Evolutionary conservation across 2,888 invertebrate genomes (phyloP).

Genomic region (Andrena camellia): DNA sequence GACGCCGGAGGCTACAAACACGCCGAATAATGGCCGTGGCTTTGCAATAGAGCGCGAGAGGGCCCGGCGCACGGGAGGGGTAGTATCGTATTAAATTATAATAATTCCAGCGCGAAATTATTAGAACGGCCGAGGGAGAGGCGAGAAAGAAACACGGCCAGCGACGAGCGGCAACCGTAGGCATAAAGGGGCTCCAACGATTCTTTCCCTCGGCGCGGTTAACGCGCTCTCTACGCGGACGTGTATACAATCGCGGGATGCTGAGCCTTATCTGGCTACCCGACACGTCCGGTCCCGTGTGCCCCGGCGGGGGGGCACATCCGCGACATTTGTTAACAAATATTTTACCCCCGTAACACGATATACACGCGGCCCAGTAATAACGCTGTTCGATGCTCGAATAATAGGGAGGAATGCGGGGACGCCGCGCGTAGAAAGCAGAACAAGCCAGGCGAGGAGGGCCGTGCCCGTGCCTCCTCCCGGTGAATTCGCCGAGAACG

Average conservation of each 20-base stretch:
- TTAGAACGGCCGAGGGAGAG: conserved; percentile 58
- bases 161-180: conserved; percentile 17
- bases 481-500: background rate
- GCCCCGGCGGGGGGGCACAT: conserved; percentile 65
- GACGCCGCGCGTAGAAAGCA: conserved; percentile 34
- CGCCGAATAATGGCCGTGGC: conserved; percentile 75
- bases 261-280: conserved; percentile 61
- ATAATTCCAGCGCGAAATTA: conserved; percentile 77
- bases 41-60: conserved; percentile 57
- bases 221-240: conserved; percentile 61
- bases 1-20: conserved; percentile 74
- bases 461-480: background rate
- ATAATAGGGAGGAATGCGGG: conserved; percentile 51
- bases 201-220: conserved; percentile 54
- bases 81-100: conserved; percentile 80
- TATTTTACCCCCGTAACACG: conserved; percentile 78
- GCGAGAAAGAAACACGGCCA: conserved; percentile 28
- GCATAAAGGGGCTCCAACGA: conserved; percentile 38
- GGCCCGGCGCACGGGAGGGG: conserved; percentile 52
- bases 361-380: conserved; percentile 62
- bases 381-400: conserved; percentile 43
- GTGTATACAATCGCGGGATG: conserved; percentile 47
- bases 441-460: background rate
- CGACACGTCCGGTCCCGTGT: conserved; percentile 56
- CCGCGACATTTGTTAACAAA: conserved; percentile 78